Conservation (phyloP, 2,797 vertebrate species). For the Coluber constrictor region DNA sequence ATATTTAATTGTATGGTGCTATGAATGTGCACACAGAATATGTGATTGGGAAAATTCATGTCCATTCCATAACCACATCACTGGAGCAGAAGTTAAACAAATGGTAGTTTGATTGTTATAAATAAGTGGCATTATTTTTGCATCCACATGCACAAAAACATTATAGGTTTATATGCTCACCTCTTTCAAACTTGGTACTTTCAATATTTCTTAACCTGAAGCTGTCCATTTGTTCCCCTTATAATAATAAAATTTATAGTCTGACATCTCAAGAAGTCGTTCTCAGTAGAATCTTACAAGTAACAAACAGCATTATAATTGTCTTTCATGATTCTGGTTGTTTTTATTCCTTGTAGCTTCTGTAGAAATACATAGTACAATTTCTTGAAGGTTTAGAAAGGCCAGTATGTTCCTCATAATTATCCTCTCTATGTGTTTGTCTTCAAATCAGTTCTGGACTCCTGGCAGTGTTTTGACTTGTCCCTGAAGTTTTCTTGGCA, state of each 20-base stretch:
- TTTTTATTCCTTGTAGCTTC: conserved; percentile 50
- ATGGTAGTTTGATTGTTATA: background rate
- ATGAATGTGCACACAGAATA: background rate
- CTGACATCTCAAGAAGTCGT: background rate
- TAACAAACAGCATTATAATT: background rate
- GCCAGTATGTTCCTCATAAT: conserved; percentile 14
- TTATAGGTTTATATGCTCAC: background rate
- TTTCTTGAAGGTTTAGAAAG: conserved; percentile 57
- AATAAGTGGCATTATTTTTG: background rate
- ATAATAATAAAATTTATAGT: background rate
- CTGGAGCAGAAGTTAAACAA: background rate
- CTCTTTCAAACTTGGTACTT: background rate
- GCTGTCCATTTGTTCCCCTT: background rate
- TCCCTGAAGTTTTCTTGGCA: background rate
- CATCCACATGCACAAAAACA: background rate
- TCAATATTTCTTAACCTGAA: background rate
- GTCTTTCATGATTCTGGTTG: conserved; percentile 47
- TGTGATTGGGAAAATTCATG: background rate
- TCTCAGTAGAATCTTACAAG: background rate
- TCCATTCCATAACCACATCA: background rate
- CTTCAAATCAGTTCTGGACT: background rate
- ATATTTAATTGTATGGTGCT: too few species aligned
- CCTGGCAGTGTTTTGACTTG: background rate
- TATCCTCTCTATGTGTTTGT: background rate
- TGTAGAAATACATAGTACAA: conserved; percentile 12